Evolutionary conservation across 2,797 vertebrate genomes (phyloP).

Genomic region (Muscicapa striata): DNA sequence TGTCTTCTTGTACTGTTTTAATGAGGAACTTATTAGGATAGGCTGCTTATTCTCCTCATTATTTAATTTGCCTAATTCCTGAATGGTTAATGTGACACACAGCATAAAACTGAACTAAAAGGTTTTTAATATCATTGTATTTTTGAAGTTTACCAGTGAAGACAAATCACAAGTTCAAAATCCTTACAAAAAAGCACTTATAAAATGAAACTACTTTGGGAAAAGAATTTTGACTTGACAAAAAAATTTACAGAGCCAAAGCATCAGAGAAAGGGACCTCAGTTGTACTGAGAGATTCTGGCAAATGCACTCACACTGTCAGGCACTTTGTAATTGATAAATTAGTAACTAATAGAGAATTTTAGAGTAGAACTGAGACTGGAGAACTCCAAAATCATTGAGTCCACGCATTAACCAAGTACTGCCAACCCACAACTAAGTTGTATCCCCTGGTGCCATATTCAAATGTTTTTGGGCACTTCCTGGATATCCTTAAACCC

Average conservation of each 20-base stretch:
- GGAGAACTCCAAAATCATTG: neutral
- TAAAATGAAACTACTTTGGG: neutral
- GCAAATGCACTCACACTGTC: neutral
- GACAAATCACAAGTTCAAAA: neutral
- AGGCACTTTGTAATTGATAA: neutral
- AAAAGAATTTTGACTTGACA: neutral
- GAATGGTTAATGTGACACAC: constrained; percentile 2
- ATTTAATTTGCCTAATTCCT: constrained; percentile 28
- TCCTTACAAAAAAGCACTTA: neutral
- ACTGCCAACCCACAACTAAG: neutral
- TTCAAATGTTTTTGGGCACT: neutral
- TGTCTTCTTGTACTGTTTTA: constrained; percentile 18
- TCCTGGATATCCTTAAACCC: neutral
- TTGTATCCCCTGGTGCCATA: rapidly evolving
- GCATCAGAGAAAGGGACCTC: neutral
- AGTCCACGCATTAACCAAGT: neutral
- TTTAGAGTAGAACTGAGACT: neutral
- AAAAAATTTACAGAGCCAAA: neutral
- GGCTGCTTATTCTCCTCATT: neutral
- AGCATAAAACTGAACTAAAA: neutral
- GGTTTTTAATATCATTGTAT: neutral
- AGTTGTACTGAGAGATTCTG: neutral
- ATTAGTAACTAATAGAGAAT: neutral
- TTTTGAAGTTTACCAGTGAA: neutral
- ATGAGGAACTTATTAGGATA: constrained; percentile 16